These are phyloP conservation scores for Lepus townsendii DNA, from an alignment of 2,797 vertebrate genomes.

Conservation along the genomic window DNA sequence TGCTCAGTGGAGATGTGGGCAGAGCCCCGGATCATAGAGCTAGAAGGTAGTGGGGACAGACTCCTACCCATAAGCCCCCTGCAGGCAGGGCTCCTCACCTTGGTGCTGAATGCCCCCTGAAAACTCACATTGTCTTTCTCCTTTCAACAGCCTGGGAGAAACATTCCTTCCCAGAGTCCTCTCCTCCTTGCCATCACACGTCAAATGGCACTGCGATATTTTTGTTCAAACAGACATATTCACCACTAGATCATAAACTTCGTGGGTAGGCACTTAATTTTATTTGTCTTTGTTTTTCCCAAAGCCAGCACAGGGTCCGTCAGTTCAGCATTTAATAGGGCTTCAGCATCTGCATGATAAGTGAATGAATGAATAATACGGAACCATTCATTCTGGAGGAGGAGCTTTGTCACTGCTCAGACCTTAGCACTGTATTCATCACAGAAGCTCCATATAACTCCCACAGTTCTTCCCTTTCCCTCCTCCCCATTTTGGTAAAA, in stretches of 20 bases:
- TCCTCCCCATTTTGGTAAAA: constrained; percentile 31
- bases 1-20: not conserved
- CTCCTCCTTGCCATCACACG: not conserved
- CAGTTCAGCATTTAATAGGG: not conserved
- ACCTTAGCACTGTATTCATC: not conserved
- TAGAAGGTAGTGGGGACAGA: not conserved
- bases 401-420: not conserved
- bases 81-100: not conserved
- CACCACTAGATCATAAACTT: not conserved
- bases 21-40: not conserved
- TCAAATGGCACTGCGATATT: not conserved
- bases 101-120: not conserved
- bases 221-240: not conserved
- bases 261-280: not conserved
- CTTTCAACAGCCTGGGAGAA: not conserved
- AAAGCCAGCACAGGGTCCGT: not conserved
- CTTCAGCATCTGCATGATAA: not conserved
- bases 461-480: not conserved
- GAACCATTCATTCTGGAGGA: not conserved
- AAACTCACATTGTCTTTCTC: not conserved
- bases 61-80: not conserved
- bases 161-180: not conserved
- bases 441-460: not conserved
- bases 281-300: not conserved
- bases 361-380: not conserved